These are phyloP conservation scores for Nycteola revayana DNA, from an alignment of 2,888 invertebrate genomes.

Conservation along the genomic window DNA sequence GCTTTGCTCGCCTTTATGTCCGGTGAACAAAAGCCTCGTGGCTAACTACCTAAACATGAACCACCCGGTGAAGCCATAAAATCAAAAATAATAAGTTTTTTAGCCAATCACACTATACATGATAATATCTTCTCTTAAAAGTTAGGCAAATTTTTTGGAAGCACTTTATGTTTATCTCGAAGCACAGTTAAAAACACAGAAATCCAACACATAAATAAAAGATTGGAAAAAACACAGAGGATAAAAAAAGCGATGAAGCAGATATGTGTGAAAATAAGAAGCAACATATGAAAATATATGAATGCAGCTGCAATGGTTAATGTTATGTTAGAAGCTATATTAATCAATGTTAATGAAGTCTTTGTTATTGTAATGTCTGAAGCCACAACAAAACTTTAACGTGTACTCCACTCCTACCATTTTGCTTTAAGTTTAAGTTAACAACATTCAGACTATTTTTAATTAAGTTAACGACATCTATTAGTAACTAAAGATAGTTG, in stretches of 20 bases:
- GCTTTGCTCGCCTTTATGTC: no score
- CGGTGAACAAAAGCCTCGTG: no score
- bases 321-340: conserved; percentile 43
- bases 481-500: no score
- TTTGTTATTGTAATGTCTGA: conserved; percentile 61
- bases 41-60: no score
- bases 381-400: conserved; percentile 79
- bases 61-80: no score
- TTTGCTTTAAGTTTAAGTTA: conserved; percentile 34
- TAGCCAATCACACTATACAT: no score
- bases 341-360: conserved; percentile 49
- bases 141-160: no score
- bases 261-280: conserved; percentile 34
- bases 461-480: no score
- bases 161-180: no score
- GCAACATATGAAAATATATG: conserved; percentile 45
- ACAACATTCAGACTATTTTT: no score
- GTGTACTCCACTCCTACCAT: conserved; percentile 49
- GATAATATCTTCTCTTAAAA: no score
- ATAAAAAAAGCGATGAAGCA: conserved; percentile 31
- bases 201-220: conserved; percentile 24
- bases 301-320: conserved; percentile 78
- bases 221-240: conserved; percentile 23
- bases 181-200: conserved; percentile 15
- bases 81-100: no score